Evolutionary conservation across 2,113 vertebrate genomes (phyloP).

Genomic region (Amblyopsis rosae): DNA sequence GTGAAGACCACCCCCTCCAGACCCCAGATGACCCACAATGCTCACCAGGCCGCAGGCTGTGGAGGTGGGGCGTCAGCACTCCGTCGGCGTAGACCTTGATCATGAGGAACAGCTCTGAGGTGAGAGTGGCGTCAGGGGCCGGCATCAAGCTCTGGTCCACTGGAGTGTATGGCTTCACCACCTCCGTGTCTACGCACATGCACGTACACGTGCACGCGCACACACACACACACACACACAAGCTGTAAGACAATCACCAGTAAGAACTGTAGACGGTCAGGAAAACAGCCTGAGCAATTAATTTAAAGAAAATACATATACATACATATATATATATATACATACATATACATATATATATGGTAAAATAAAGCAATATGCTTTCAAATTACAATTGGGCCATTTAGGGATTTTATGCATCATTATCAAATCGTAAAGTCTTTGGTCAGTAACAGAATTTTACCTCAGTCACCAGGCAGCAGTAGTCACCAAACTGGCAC

Average conservation of each 20-base stretch:
- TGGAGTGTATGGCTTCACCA: constrained; percentile 93
- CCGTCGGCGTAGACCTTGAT: constrained; percentile 91
- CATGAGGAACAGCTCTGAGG: constrained; percentile 85
- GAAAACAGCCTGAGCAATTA: no score
- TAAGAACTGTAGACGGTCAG: no score
- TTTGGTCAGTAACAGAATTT: no score
- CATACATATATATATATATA: no score
- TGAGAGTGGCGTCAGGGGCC: constrained; percentile 40
- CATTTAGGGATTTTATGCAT: no score
- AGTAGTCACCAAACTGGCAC: no score
- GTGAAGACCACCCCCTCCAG: not conserved
- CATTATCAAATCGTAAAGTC: no score
- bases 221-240: not conserved
- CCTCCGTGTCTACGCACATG: constrained; percentile 77
- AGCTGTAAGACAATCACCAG: not conserved
- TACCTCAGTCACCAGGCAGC: no score
- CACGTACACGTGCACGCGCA: constrained; percentile 2
- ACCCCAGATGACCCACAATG: not conserved
- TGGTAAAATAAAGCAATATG: no score
- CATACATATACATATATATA: no score
- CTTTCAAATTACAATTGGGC: no score
- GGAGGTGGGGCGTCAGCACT: constrained; percentile 83
- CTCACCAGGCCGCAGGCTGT: constrained; percentile 83
- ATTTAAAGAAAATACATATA: no score
- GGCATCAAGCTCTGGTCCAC: constrained; percentile 77